These are phyloP conservation scores for Ricordea florida DNA, from an alignment of 92 coral and sea anemone genomes.

Conservation along the genomic window DNA sequence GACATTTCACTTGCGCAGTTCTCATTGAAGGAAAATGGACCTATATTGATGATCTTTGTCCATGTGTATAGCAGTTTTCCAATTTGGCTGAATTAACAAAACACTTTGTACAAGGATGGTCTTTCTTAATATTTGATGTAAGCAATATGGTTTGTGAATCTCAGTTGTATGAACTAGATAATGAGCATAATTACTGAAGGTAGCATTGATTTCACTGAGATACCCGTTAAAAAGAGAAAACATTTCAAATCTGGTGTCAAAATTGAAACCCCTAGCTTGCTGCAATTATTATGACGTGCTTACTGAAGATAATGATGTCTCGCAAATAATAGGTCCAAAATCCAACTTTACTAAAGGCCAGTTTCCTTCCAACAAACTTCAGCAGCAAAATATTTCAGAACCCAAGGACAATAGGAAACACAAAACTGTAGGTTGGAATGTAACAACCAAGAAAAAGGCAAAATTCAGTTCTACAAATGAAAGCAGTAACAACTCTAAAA, in stretches of 20 bases:
- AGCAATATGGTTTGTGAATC: too few relatives aligned
- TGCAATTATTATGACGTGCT: slow-evolving; percentile 16
- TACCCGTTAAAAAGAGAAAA: slow-evolving; percentile 20
- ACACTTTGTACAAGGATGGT: slow-evolving; percentile 37
- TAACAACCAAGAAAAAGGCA: slow-evolving; percentile 21
- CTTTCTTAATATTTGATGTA: slow-evolving; percentile 17
- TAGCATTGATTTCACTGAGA: too few relatives aligned
- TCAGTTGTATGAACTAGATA: slow-evolving; percentile 1
- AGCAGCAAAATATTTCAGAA: slow-evolving; percentile 8
- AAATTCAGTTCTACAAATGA: slow-evolving; percentile 2
- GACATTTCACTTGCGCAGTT: slow-evolving; percentile 11
- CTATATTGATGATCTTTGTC: slow-evolving; percentile 31
- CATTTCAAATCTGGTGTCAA: slow-evolving; percentile 13
- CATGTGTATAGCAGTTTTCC: slow-evolving; percentile 27
- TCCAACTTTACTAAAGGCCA: slow-evolving; percentile 18
- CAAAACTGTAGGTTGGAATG: neutral
- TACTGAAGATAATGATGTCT: slow-evolving; percentile 13
- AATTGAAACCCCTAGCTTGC: slow-evolving; percentile 12
- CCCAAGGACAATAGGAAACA: slow-evolving; percentile 19
- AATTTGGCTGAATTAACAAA: neutral
- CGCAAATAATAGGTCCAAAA: slow-evolving; percentile 9
- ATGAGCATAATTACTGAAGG: slow-evolving; percentile 13
- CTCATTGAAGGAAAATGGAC: slow-evolving; percentile 39
- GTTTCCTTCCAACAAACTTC: slow-evolving; percentile 8
- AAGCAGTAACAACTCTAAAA: neutral